Evolutionary conservation across 2,797 vertebrate genomes (phyloP).

Genomic region (Peromyscus attwateri): DNA sequence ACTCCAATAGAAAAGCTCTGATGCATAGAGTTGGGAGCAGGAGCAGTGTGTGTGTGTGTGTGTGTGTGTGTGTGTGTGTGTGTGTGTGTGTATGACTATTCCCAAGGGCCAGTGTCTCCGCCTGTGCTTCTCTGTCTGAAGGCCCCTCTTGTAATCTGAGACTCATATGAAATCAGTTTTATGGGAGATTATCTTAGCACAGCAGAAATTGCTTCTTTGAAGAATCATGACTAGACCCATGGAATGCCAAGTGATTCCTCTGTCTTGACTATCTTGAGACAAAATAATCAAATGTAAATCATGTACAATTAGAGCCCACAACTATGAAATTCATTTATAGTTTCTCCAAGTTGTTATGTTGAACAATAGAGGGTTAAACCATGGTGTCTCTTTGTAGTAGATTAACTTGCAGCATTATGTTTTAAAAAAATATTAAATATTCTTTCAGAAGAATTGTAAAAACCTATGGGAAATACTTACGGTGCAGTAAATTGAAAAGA

Average conservation of each 20-base stretch:
- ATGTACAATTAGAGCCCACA: neutral
- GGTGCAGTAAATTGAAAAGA: neutral
- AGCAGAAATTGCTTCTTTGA: neutral
- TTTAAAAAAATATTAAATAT: neutral
- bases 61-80: neutral
- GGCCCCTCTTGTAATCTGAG: neutral
- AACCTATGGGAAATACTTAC: neutral
- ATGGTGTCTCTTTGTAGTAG: neutral
- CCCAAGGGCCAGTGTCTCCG: neutral
- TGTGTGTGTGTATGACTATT: neutral
- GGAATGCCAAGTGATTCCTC: neutral
- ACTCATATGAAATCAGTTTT: neutral
- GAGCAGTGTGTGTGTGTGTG: neutral
- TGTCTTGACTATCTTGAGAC: conserved; percentile 8
- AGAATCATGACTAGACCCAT: neutral
- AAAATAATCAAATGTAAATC: neutral
- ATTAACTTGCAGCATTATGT: neutral
- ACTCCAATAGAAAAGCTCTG: neutral
- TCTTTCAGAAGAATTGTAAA: conserved; percentile 10
- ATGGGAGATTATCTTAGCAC: neutral
- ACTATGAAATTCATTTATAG: conserved; percentile 6
- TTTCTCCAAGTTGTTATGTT: neutral
- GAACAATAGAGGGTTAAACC: neutral
- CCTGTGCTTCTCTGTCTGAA: neutral
- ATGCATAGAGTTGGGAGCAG: neutral